phyloP scores from a whole-genome alignment of 2,888 invertebrate species.

The Cephus rjabovi region DNA sequence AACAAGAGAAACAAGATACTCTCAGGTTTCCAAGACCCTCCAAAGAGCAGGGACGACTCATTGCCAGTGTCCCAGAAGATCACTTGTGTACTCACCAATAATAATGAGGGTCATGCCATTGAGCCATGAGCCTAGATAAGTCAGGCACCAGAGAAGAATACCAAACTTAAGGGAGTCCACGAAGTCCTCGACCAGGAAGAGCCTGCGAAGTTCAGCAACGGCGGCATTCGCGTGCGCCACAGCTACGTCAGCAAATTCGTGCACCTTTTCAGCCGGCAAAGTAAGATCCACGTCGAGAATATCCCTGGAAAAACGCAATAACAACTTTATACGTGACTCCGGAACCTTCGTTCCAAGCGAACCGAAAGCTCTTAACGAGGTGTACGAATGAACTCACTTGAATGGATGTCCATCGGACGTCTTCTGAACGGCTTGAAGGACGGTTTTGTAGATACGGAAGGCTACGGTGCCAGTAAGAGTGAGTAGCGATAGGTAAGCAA shows the following conservation, averaged over 20 bases:
- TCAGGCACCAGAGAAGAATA: slow-evolving; percentile 94
- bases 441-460: slow-evolving; percentile 96
- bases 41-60: neutral
- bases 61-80: neutral
- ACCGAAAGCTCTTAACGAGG: neutral
- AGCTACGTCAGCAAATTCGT: slow-evolving; percentile 86
- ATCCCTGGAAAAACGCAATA: slow-evolving; percentile 70
- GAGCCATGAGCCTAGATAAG: slow-evolving; percentile 98
- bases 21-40: neutral
- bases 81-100: slow-evolving; percentile 76
- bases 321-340: neutral
- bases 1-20: slow-evolving; percentile 52
- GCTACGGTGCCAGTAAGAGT: slow-evolving; percentile 88
- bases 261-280: slow-evolving; percentile 91
- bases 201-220: slow-evolving; percentile 85
- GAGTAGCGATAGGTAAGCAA: slow-evolving; percentile 91
- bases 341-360: neutral
- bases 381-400: slow-evolving; percentile 77
- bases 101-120: slow-evolving; percentile 99
- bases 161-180: slow-evolving; percentile 97
- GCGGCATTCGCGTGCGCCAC: slow-evolving; percentile 89
- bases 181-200: slow-evolving; percentile 97
- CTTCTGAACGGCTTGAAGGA: slow-evolving; percentile 96
- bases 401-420: slow-evolving; percentile 97
- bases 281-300: slow-evolving; percentile 89